Conservation (phyloP, 2,797 vertebrate genomes). For the Eulemur albifrons region DNA sequence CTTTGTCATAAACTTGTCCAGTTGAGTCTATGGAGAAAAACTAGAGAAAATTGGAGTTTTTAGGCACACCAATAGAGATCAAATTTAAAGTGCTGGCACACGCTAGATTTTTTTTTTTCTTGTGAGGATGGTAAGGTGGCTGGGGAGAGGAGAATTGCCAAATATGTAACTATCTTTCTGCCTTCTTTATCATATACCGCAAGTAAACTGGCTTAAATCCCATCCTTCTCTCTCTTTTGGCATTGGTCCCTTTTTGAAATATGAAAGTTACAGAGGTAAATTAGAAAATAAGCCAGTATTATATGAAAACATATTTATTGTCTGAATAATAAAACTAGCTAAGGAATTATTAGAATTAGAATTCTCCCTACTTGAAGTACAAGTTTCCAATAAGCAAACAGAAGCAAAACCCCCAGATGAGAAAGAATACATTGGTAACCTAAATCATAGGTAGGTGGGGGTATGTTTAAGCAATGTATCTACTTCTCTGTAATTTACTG, state of each 20-base stretch:
- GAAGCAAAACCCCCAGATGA: slow-evolving; percentile 21
- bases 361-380: slow-evolving; percentile 36
- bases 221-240: neutral
- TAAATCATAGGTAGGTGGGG: neutral
- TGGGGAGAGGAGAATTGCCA: neutral
- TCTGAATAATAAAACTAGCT: slow-evolving; percentile 68
- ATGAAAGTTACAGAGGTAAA: slow-evolving; percentile 63
- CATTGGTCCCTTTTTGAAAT: neutral
- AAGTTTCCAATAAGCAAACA: slow-evolving; percentile 49
- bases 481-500: neutral
- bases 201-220: neutral
- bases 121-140: neutral
- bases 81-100: neutral
- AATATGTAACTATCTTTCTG: neutral
- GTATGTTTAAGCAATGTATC: neutral
- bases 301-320: slow-evolving; percentile 63
- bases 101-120: neutral
- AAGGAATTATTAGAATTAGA: slow-evolving; percentile 47
- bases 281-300: slow-evolving; percentile 60
- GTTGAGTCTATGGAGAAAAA: neutral
- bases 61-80: neutral
- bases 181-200: neutral
- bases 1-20: neutral
- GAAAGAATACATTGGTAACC: slow-evolving; percentile 29
- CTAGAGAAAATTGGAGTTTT: neutral